Base-by-base conservation (phyloP, 2,113 vertebrate species). In the Phaethon lepturus region DNA sequence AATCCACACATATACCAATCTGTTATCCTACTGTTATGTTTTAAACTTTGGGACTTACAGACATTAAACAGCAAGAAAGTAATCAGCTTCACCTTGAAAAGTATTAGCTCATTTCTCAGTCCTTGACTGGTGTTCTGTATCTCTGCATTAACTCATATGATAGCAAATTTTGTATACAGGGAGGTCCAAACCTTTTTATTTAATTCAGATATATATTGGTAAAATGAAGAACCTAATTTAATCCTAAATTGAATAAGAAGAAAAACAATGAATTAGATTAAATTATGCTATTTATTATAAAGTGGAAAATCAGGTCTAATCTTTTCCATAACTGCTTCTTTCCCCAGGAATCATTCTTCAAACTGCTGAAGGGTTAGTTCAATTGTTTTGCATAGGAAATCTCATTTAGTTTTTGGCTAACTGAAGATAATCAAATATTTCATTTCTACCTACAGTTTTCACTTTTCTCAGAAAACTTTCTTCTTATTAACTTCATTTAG, bases 221-320 rank as follows among this genome's bases (percentile, higher is more conserved):
- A 86, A 88, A 95, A 91, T 44, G 6, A 86, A 79, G 24, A 84
- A 66, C 11, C 10, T n/a, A 90, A 95, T 86, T 92, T 92, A 69
- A 88, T 86, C 33, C 29, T 86, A 83, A 92, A 90, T 42, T 79
- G 63, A 86, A 76, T 49, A 40, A 60, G 44, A 85, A 73, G 14
- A 83, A 94, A 73, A 22, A 1, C 0, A 0, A 9, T 59, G 22
- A 77, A 92, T 80, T 64, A 35, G 26, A 68, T 71, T 64, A 77
- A 90, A 76, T 88, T 91, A 91, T 83, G 19, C 9, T 68, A 28
- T 35, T 69, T 88, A 76, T 85, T 86, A 83, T 73, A 49, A 69
- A 77, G 45, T 66, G 17, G 42, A 86, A 91, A 93, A 91, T 47
- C 1, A 16, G 38, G 42, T 35, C 42, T 71, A 86, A 88, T 73